Percentiles rank a stretch among this genome's conserved stretches.
Conservation (phyloP, 2,888 invertebrate species). For the Lasius fuliginosus region DNA sequence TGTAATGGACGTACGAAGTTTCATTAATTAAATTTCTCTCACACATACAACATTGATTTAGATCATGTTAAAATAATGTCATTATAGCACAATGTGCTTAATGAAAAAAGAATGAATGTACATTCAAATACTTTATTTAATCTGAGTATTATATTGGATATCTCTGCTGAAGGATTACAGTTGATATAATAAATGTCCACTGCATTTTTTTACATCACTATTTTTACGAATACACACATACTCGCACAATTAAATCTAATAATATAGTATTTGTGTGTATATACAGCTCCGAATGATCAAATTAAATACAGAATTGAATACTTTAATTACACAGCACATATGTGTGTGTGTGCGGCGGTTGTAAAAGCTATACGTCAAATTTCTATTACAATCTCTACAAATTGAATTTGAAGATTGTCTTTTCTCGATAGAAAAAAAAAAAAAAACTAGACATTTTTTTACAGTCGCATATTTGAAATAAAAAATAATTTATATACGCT, state of each 20-base stretch:
- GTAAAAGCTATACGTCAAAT: not conserved
- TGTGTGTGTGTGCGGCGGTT: not conserved
- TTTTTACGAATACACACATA: not conserved
- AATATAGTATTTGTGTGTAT: not conserved
- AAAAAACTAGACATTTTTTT: not conserved
- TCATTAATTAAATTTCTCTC: conserved; percentile 24
- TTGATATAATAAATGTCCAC: not conserved
- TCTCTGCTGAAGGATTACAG: not conserved
- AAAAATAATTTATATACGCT: conserved; percentile 6
- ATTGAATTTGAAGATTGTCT: not conserved
- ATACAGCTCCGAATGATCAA: not conserved
- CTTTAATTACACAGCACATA: not conserved
- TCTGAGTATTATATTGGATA: not conserved
- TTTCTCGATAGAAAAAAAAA: not conserved
- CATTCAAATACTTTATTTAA: conserved; percentile 1
- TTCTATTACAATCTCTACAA: not conserved
- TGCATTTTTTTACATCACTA: not conserved
- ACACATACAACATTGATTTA: not conserved
- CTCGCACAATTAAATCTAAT: not conserved
- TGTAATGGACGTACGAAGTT: not conserved
- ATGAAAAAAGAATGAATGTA: conserved; percentile 15
- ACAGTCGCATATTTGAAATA: not conserved
- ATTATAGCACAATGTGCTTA: not conserved
- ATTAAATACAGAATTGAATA: not conserved
- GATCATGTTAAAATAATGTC: conserved; percentile 2